phyloP scores from a whole-genome alignment of 2,113 vertebrate genomes.

The Scolopax mira region DNA sequence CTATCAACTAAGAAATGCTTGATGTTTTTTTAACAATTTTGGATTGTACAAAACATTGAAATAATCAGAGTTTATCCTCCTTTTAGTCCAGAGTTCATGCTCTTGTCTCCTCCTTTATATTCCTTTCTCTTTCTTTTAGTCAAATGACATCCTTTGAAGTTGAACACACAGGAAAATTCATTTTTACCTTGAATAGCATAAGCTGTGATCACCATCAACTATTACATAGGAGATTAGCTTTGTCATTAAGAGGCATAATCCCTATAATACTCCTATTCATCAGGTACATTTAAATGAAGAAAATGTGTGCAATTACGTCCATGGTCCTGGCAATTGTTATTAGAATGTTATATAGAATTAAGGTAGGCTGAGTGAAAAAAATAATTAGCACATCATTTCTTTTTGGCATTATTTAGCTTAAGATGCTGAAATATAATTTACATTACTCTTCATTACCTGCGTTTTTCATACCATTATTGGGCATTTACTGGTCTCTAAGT shows the following conservation, averaged over 20 bases:
- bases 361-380: neutral
- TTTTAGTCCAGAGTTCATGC: slow-evolving; percentile 46
- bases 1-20: slow-evolving; percentile 38
- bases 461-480: neutral
- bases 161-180: slow-evolving; percentile 2
- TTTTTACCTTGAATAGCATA: slow-evolving; percentile 57
- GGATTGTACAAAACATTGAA: slow-evolving; percentile 29
- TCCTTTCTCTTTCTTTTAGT: neutral
- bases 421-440: neutral
- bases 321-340: slow-evolving; percentile 10
- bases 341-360: neutral
- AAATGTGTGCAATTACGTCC: slow-evolving; percentile 42
- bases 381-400: neutral
- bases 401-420: neutral
- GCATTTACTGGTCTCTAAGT: neutral
- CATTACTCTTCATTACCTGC: neutral
- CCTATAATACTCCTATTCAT: slow-evolving; percentile 61
- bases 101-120: slow-evolving; percentile 9
- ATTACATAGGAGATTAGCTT: slow-evolving; percentile 68
- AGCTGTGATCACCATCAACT: slow-evolving; percentile 41
- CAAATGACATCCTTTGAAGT: slow-evolving; percentile 27
- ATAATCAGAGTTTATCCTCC: slow-evolving; percentile 67
- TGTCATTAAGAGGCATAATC: slow-evolving; percentile 66
- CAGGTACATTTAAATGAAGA: slow-evolving; percentile 60
- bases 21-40: slow-evolving; percentile 58